Percentiles rank a stretch among this genome's conserved stretches.
Conservation (phyloP, 1,140 invertebrate species). For the Bombus consobrinus region DNA sequence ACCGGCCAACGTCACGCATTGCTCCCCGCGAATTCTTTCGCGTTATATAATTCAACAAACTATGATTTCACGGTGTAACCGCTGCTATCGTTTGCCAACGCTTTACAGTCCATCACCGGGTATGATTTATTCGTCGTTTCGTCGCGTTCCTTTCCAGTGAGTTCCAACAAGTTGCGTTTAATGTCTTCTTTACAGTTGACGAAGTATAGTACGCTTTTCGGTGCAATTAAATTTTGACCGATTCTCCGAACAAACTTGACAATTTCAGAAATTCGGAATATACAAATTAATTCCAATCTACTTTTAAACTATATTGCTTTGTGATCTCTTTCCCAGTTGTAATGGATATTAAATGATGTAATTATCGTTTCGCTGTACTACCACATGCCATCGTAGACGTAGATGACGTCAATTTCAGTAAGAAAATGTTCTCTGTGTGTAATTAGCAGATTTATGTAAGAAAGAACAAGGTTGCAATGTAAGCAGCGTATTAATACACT, state of each 20-base stretch:
- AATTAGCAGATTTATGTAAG: not conserved
- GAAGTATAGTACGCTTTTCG: not conserved
- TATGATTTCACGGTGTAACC: constrained; percentile 8
- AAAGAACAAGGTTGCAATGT: too few relatives aligned
- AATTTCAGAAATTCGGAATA: not conserved
- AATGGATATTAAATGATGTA: too few relatives aligned
- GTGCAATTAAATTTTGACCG: not conserved
- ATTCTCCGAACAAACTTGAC: not conserved
- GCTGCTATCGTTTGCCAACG: not conserved
- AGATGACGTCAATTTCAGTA: not conserved
- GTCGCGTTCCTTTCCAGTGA: not conserved
- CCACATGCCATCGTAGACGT: not conserved
- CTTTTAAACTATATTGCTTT: not conserved
- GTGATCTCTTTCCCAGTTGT: not conserved
- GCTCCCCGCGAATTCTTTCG: constrained; percentile 14
- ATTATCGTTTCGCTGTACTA: not conserved
- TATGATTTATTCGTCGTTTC: constrained; percentile 22
- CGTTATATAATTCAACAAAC: constrained; percentile 38
- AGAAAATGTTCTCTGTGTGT: not conserved
- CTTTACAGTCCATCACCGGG: not conserved
- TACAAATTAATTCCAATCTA: not conserved
- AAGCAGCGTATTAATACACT: not conserved
- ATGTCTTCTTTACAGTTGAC: not conserved
- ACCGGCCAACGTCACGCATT: constrained; percentile 3
- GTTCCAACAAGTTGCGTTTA: not conserved